phyloP scores from a whole-genome alignment of 2,888 invertebrate genomes.

The Athalia cordata region DNA sequence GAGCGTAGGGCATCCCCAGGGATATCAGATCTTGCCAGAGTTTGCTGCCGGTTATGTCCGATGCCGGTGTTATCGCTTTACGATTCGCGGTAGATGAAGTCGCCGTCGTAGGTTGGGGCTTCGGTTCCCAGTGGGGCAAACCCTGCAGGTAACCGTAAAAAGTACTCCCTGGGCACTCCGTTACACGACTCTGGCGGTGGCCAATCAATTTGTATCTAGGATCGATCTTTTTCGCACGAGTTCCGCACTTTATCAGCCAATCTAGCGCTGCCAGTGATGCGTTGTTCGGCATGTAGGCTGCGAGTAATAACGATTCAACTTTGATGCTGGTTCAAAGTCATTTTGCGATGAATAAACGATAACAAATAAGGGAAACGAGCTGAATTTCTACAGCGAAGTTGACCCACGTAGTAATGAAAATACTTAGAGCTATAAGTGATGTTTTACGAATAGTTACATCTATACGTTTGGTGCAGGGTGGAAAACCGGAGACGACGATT shows the following conservation, averaged over 20 bases:
- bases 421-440: too few species aligned
- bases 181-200: constrained; percentile 69
- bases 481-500: not conserved
- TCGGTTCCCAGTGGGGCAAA: constrained; percentile 65
- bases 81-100: constrained; percentile 60
- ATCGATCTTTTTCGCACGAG: constrained; percentile 64
- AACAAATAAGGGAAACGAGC: not conserved
- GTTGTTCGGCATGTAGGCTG: constrained; percentile 67
- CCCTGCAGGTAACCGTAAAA: constrained; percentile 67
- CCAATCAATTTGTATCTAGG: constrained; percentile 66
- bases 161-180: constrained; percentile 70
- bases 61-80: not conserved
- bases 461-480: too few species aligned
- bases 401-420: too few species aligned
- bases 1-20: constrained; percentile 1
- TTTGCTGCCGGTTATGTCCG: constrained; percentile 25
- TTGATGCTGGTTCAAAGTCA: too few species aligned
- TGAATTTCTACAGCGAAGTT: not conserved
- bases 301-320: not conserved
- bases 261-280: constrained; percentile 64
- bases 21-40: constrained; percentile 35
- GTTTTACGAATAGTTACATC: too few species aligned
- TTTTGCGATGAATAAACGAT: too few species aligned
- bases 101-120: constrained; percentile 65
- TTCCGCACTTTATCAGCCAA: constrained; percentile 67